Evolutionary conservation across 2,888 invertebrate genomes (phyloP), one percentile per base, ranked within the genome.

Genomic region (Limenitis camilla): DNA sequence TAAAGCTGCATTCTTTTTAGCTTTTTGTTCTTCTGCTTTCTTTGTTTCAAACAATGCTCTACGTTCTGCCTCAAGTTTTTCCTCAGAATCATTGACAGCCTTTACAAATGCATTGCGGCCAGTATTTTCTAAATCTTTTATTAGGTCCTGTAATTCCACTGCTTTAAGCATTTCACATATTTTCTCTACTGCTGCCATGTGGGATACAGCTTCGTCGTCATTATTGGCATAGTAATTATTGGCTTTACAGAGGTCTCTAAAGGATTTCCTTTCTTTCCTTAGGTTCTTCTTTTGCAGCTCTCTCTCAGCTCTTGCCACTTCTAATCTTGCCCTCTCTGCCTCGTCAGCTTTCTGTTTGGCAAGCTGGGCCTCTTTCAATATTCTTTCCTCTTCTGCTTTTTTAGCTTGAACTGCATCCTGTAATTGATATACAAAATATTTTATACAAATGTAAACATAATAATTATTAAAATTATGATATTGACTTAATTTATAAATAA

Each of bases 121-220:
- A 32, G 90, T 90, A 2, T 78, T 75, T 65, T 91, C 91, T 52
- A 95, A 74, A 50, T 91, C 89, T 59, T 81, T 92, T 74, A 95
- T 94, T 3, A 96, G 89, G 49, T 92, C 90, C 74, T 95, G 95
- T 50, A 97, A 72, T 74, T 95, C 94, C 0, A 85, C 68, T 4
- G 92, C 76, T 68, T 90, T 92, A 64, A 95, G 89, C 51, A 91
- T 84, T 81, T 98, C 97, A 75, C 97, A 96, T 47, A 98, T 90
- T 76, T 94, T 94, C 72, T 99, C 98, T 4, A 97, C 90, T n/a
- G 94, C 94, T 38, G 95, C 93, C 94, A 98, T 95, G 69, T 96
- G 92, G 43, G 90, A 85, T 2, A 98, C 90, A 55, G 89, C 90
- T 74, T 96, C 94, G 28, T 91, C 90, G 10, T 93, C 92, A 67